Base-by-base conservation (phyloP, 2,113 vertebrate species). In the Neolamprologus hecqui region DNA sequence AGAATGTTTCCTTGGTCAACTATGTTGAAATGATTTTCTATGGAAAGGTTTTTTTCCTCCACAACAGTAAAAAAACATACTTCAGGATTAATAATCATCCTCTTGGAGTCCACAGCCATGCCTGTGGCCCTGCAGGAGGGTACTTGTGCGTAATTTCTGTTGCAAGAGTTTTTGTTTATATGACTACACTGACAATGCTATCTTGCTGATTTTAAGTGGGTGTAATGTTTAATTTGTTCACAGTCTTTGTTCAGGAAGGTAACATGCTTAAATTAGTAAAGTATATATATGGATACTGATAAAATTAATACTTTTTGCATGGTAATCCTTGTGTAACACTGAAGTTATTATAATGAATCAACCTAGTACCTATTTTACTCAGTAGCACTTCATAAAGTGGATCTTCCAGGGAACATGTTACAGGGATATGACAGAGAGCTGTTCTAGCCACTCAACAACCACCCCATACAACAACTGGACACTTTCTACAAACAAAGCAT, bases 151-250 rank as follows among this genome's bases (percentile, higher is more conserved):
- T 19, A 49, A 17, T 77, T 3, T 49, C 70, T 49, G 6, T 12
- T 65, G 17, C 26, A 49, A 77, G 40, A 12, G 23, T 15, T 47
- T 47, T 47, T 47, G 23, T 17, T 47, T 14, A 47, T 17, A 28
- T 47, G 23, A 0, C 9, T 17, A 28, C 68, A 45, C 37, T 45
- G 0, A 73, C 21, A 73, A 17, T 73, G 13, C 13, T 0, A 73
- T 0, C 4, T 1, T 28, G 37, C 65, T 47, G 42, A 47, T 75
- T 47, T 1, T 28, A 1, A 0, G 40, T 28, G 21, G 40, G 21
- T 75, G 40, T 7, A 31, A 31, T 17, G 37, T 42, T 45, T 73
- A 45, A 73, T 23, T 26, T 45, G 37, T 45, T 73, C 7, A 73
- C 1, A 0, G 65, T 42, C n/a, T 70, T 42, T 70, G 21, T 73